Evolutionary conservation across 2,113 vertebrate species (phyloP), one percentile per base, ranked within the genome.

Genomic region (Peucedramus taeniatus): DNA sequence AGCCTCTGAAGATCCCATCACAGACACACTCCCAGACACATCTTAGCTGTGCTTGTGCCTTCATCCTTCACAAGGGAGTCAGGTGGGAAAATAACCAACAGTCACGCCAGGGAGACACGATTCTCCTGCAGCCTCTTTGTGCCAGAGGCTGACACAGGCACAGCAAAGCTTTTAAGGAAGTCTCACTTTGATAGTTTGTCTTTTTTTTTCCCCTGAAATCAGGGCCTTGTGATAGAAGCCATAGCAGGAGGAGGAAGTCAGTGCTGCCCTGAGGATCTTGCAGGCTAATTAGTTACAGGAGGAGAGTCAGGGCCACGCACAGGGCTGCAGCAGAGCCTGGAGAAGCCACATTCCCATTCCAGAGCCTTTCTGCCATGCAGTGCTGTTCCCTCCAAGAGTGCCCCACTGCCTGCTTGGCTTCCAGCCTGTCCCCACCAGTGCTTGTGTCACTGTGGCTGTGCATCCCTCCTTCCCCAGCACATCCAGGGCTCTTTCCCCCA

Each of bases 81-180:
- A 65, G 60, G 82, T 88, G 61, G 65, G 64, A 59, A 77, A 90
- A 92, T 22, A 91, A 75, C 33, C 64, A 50, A 33, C n/a, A 93
- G 24, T 15, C 26, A 47, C 33, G 39, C 6, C 9, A 11, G 50
- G 42, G 54, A 88, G 24, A 92, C 28, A 11, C 0, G 0, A n/a
- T 83, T 28, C 44, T 61, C 64, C 64, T 3, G 11, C 39, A 57
- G 22, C 83, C 28, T 75, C 63, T 33, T 56, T 33, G 66, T 0
- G 8, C 83, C 86, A 80, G 72, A 83, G 80, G 90, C 80, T 65
- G 50, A 69, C 40, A 65, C 27, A 20, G n/a, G 40, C 83, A 51
- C 30, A n/a, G 69, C 80, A 75, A 93, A 86, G 54, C 51, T 93
- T 91, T 94, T 49, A 77, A 71, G 71, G 56, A 92, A 92, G 82